Evolutionary conservation across 2,888 invertebrate species (phyloP).

Genomic region (Hoplodrina ambigua): DNA sequence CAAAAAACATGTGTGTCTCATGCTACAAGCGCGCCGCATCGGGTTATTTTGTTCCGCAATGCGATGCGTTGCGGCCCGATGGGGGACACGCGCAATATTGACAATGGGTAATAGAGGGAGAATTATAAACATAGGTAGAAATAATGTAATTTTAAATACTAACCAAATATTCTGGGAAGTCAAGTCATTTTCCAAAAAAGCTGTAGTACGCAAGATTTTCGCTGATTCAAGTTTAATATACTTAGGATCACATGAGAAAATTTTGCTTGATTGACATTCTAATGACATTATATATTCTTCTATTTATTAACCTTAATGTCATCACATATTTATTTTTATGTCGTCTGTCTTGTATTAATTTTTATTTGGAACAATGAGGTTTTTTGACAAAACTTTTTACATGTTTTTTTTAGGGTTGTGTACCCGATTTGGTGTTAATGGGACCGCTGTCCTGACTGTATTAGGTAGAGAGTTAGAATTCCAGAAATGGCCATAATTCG

Average conservation of each 20-base stretch:
- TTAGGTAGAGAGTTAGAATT: too few relatives aligned
- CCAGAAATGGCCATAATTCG: background rate
- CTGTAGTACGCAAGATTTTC: constrained; percentile 50
- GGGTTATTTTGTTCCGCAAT: background rate
- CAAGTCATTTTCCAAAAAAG: constrained; percentile 50
- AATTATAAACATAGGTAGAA: background rate
- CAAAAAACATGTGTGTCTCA: too few relatives aligned
- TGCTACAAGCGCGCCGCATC: too few relatives aligned
- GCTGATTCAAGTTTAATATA: constrained; percentile 32
- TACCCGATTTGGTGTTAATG: too few relatives aligned
- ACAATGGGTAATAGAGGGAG: too few relatives aligned
- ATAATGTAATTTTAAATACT: constrained; percentile 23
- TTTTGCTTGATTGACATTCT: constrained; percentile 61
- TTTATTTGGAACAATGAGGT: constrained; percentile 17
- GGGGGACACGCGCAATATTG: background rate
- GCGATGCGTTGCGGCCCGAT: background rate
- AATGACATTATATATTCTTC: constrained; percentile 45
- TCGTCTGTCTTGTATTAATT: background rate
- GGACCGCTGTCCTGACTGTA: too few relatives aligned
- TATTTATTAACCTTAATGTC: constrained; percentile 20
- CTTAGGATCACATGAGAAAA: constrained; percentile 57
- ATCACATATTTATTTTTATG: constrained; percentile 2
- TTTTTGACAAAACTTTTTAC: background rate
- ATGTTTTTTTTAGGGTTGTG: too few relatives aligned
- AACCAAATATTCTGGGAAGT: constrained; percentile 26